Evolutionary conservation across 2,888 invertebrate genomes (phyloP), one percentile per base, ranked within the genome.

Genomic region (Aporophyla lueneburgensis): DNA sequence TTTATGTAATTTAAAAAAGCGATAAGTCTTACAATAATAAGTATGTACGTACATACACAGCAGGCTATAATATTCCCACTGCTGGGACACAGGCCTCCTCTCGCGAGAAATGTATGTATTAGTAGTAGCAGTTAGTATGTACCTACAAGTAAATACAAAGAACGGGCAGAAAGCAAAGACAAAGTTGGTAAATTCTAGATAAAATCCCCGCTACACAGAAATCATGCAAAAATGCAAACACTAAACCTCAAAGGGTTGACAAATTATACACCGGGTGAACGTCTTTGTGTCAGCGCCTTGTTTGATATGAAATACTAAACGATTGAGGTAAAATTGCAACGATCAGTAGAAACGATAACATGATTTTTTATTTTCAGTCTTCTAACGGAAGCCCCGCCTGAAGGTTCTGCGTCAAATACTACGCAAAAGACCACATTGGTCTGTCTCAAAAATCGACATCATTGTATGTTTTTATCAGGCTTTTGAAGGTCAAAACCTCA

Each of bases 281-380:
- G 74, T 19, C 2, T 7, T 58, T 0, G 6, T 0, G 2, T n/a
- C 27, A 14, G n/a, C 16, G 5, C 5, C n/a, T 9, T 24, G 14
- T 24, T 53, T 7, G 4, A 40, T 49, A 14, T 27, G 1, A 16
- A 40, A n/a, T 78, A 78, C 9, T 24, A 14, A 49, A 14, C 2
- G 0, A 12, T 14, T 21, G 1, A 24, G 2, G 2, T 24, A 16
- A 27, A 24, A 21, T 68, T 16, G 5, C 16, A 56, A 6, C 16
- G 1, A 24, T 21, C 40, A 10, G 27, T 19, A 6, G 24, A 68
- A n/a, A 24, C 12, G 6, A 27, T 12, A 68, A 0, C 19, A 46
- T 68, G 33, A 33, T 33, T 33, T 33, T 33, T 33, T 33, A 33
- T 49, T 49, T n/a, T 14, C 33, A 78, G 79, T 78, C 14, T 70